Conservation (phyloP, 2,797 vertebrate species). For the Notolepis coatsorum region DNA sequence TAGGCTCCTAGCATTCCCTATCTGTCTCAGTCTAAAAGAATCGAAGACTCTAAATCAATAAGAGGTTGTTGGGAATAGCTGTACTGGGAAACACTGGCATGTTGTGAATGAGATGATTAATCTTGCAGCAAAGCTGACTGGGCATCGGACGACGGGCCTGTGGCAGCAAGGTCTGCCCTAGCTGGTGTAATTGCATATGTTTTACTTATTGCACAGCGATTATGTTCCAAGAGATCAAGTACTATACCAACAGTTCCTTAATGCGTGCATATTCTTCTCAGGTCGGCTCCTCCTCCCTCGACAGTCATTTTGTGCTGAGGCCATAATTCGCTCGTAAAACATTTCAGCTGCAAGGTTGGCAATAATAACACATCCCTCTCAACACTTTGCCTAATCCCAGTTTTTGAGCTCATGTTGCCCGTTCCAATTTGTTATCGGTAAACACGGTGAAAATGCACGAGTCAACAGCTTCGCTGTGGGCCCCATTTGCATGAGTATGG, state of each 20-base stretch:
- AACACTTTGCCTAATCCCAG: constrained; percentile 59
- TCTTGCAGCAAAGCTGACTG: constrained; percentile 32
- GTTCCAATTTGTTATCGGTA: constrained; percentile 79
- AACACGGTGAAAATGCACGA: constrained; percentile 76
- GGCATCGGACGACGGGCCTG: constrained; percentile 40
- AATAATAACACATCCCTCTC: constrained; percentile 59
- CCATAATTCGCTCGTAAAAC: constrained; percentile 76
- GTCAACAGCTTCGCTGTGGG: constrained; percentile 66
- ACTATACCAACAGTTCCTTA: constrained; percentile 53
- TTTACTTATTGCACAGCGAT: constrained; percentile 53
- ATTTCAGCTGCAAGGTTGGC: constrained; percentile 63
- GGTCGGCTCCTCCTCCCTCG: constrained; percentile 42
- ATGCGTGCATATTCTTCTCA: constrained; percentile 52
- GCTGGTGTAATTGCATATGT: constrained; percentile 60
- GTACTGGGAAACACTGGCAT: constrained; percentile 36
- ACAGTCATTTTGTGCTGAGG: constrained; percentile 49
- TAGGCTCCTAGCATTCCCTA: too few species aligned
- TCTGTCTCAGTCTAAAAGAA: too few species aligned
- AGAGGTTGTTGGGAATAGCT: constrained; percentile 18
- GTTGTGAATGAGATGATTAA: constrained; percentile 48
- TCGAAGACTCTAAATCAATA: constrained; percentile 1
- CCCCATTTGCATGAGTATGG: constrained; percentile 74
- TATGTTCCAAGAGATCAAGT: constrained; percentile 57
- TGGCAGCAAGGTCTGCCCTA: constrained; percentile 35
- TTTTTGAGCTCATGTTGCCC: constrained; percentile 56